phyloP scores from a whole-genome alignment of 2,113 vertebrate genomes.

The Tetraodon nigroviridis region DNA sequence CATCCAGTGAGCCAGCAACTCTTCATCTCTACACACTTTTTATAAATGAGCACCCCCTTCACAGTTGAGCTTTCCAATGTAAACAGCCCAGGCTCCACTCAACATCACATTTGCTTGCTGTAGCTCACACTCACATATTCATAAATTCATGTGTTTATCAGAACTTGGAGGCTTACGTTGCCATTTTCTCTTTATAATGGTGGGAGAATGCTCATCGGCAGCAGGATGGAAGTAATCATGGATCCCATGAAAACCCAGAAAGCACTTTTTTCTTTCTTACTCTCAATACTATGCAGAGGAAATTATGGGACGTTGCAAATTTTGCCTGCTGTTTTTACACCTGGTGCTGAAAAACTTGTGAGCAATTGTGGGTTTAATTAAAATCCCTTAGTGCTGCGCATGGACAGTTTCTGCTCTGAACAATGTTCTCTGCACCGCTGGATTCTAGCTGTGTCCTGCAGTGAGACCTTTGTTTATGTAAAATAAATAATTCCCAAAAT shows the following conservation, averaged over 20 bases:
- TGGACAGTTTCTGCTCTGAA: not conserved
- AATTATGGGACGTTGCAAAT: constrained; percentile 34
- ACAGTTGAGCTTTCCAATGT: constrained; percentile 42
- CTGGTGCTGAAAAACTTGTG: not conserved
- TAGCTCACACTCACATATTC: constrained; percentile 60
- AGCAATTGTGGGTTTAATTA: constrained; percentile 25
- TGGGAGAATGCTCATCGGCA: constrained; percentile 51
- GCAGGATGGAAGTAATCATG: constrained; percentile 54
- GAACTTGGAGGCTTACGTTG: constrained; percentile 57
- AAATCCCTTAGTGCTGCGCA: not conserved
- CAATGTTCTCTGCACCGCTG: not conserved
- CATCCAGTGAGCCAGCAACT: constrained; percentile 27
- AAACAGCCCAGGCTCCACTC: constrained; percentile 62
- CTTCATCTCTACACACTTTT: constrained; percentile 44
- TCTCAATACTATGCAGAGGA: constrained; percentile 12
- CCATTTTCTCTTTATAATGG: constrained; percentile 63
- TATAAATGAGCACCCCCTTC: constrained; percentile 41
- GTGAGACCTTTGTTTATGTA: not conserved
- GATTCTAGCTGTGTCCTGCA: constrained; percentile 1
- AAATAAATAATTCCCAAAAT: not conserved
- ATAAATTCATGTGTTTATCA: constrained; percentile 72
- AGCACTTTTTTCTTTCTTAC: constrained; percentile 21
- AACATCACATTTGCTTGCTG: constrained; percentile 54
- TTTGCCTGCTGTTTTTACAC: constrained; percentile 15
- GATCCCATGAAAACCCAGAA: constrained; percentile 48